Evolutionary conservation across 2,113 vertebrate genomes (phyloP).

Genomic region (Solenodon paradoxus): DNA sequence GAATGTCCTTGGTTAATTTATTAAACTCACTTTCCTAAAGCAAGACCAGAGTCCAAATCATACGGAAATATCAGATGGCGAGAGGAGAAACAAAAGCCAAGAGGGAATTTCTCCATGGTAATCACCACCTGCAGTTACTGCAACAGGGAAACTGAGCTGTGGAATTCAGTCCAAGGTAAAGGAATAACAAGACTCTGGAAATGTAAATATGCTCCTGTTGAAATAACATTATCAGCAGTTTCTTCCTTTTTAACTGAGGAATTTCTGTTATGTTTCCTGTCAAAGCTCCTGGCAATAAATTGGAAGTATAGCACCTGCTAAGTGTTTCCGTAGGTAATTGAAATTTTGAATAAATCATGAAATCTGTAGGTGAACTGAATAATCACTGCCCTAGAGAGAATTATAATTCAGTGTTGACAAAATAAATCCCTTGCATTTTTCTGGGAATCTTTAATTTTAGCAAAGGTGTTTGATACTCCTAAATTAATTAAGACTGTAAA

Average conservation of each 20-base stretch:
- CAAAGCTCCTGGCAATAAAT: conserved; percentile 42
- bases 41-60: not conserved
- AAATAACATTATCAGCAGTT: conserved; percentile 24
- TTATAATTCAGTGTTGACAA: conserved; percentile 37
- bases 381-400: conserved; percentile 48
- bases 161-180: conserved; percentile 20
- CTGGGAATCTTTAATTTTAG: conserved; percentile 52
- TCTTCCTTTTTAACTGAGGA: conserved; percentile 22
- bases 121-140: not conserved
- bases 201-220: not conserved
- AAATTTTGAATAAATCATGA: conserved; percentile 72
- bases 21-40: conserved; percentile 23
- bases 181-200: not conserved
- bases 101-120: not conserved
- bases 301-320: conserved; percentile 13
- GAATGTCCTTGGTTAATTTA: conserved; percentile 32
- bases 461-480: conserved; percentile 1
- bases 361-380: conserved; percentile 66
- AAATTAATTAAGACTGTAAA: conserved; percentile 46
- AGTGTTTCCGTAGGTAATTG: conserved; percentile 32
- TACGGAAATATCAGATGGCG: conserved; percentile 40
- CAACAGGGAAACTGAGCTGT: not conserved
- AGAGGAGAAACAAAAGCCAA: conserved; percentile 61
- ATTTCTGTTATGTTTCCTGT: conserved; percentile 60
- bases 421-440: conserved; percentile 51